Percentiles rank a stretch among this genome's conserved stretches.
Conservation (phyloP, 2,888 invertebrate genomes). For the Tetragnatha montana region DNA sequence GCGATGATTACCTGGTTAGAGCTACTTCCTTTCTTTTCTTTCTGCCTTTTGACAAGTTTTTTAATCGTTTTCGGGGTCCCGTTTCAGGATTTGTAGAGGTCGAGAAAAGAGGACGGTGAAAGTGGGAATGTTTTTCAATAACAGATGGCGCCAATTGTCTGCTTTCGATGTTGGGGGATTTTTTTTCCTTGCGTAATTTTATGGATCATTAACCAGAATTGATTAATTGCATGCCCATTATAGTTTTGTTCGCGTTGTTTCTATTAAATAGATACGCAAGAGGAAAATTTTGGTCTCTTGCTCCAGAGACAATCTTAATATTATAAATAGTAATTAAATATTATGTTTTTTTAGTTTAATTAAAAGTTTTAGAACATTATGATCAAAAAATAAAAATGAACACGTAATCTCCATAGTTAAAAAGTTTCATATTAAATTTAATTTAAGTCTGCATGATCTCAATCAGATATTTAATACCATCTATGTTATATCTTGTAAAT, state of each 20-base stretch:
- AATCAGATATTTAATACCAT: too few species aligned
- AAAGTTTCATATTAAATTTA: too few species aligned
- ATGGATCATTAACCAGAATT: neutral
- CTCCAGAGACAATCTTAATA: too few species aligned
- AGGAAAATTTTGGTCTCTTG: too few species aligned
- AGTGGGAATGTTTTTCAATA: neutral
- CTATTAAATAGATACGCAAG: neutral
- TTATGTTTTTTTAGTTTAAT: too few species aligned
- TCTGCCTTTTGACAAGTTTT: neutral
- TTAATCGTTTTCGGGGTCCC: neutral
- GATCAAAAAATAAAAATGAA: too few species aligned
- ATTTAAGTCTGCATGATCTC: too few species aligned
- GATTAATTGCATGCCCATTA: neutral
- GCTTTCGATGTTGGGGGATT: neutral
- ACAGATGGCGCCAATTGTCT: constrained; percentile 65
- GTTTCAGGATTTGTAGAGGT: neutral
- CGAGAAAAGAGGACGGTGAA: neutral
- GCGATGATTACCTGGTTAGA: constrained; percentile 41
- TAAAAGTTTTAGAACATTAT: too few species aligned
- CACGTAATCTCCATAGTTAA: too few species aligned
- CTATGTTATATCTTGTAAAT: too few species aligned
- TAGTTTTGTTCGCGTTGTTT: neutral
- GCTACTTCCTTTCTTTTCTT: constrained; percentile 12
- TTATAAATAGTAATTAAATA: too few species aligned
- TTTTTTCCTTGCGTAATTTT: neutral